Evolutionary conservation across 1,140 invertebrate genomes (phyloP), one percentile per base, ranked within the genome.

Genomic region (Zeugodacus cucurbitae): DNA sequence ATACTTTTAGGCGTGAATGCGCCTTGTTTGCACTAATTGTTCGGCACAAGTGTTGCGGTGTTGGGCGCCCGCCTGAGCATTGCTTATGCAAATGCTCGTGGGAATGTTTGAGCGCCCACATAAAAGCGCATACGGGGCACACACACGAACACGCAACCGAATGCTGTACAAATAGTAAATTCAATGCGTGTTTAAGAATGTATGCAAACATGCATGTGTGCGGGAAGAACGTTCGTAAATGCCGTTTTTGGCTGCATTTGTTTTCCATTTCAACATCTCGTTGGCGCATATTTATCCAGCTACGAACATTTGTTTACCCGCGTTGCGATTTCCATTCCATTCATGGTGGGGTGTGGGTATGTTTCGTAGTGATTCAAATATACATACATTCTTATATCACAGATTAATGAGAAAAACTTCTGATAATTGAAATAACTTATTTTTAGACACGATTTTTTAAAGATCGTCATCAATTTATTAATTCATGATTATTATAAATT

Each of bases 31-130:
- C 74, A 26, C 74, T 82, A 82, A 82, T 82, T 82, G 74, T 82
- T 82, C 41, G 41, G 74, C 74, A 82, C 22, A 82, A 48, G 74
- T 48, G 70, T 78, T 78, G 70, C 70, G 64, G 64, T 70, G 26
- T 70, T 11, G 26, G 29, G 10, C n/a, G 32, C 26, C 58, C n/a
- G 58, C 58, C 26, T 22, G 3, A 62, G 58, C 58, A 10, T 48
- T 48, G 41, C 54, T 74, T 82, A 41, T 78, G 20, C 64, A 86
- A 87, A 87, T 87, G 90, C 34, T 70, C 58, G 41, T 54, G 74
- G 74, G 74, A 82, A 48, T 82, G 37, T 82, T 82, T n/a, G n/a
- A 22, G n/a, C 41, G 10, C 17, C 17, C 17, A 54, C 48, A 82
- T 20, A 48, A 82, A 74, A 74, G 87, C 57, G 29, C 67, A 87